These are phyloP conservation scores for Upupa epops DNA, from an alignment of 2,113 vertebrate genomes.

Conservation along the genomic window DNA sequence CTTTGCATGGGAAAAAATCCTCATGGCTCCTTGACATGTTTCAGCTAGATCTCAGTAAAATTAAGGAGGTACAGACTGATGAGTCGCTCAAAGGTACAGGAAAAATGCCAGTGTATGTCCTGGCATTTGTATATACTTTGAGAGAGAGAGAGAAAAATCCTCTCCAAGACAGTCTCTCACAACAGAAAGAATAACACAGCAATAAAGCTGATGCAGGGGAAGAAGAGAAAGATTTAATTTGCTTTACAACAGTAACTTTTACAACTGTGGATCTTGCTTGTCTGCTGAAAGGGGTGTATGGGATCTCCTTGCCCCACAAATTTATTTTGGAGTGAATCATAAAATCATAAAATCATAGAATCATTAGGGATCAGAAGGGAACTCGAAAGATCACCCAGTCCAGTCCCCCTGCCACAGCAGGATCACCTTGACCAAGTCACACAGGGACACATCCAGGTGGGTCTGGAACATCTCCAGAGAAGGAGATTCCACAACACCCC, in stretches of 20 bases:
- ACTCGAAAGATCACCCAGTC: too few relatives aligned
- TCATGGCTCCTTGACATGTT: conserved; percentile 63
- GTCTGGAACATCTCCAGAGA: too few relatives aligned
- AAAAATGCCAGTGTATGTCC: conserved; percentile 65
- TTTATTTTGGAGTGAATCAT: neutral
- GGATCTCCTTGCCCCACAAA: neutral
- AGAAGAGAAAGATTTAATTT: neutral
- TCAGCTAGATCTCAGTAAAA: conserved; percentile 65
- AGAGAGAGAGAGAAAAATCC: neutral
- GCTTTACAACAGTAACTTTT: neutral
- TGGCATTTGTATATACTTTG: conserved; percentile 36
- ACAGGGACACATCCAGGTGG: too few relatives aligned
- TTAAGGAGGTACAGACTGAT: conserved; percentile 63
- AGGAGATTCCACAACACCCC: too few relatives aligned
- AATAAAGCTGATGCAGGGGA: neutral
- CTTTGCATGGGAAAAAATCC: conserved; percentile 68
- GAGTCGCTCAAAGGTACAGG: conserved; percentile 66
- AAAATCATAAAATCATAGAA: too few relatives aligned
- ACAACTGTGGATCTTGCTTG: rapidly evolving
- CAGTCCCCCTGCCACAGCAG: too few relatives aligned
- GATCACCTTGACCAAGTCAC: too few relatives aligned
- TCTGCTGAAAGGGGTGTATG: neutral
- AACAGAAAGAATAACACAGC: neutral
- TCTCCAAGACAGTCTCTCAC: neutral
- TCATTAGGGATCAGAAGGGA: too few relatives aligned